phyloP scores from a whole-genome alignment of 92 coral and sea anemone species.

The Bergia sp. region DNA sequence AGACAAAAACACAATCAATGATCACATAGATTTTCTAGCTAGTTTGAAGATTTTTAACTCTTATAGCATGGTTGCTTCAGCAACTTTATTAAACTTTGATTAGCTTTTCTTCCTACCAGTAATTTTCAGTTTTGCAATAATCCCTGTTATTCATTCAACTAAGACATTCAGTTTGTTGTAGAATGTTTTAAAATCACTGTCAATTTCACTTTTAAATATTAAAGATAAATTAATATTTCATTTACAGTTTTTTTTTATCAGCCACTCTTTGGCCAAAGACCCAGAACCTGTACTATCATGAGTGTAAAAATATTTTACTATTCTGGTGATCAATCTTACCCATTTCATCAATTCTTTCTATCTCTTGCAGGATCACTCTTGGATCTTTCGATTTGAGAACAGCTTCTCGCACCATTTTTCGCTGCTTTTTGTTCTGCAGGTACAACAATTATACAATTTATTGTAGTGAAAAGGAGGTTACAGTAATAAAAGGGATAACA shows the following conservation, averaged over 20 bases:
- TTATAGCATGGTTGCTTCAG: too few species aligned
- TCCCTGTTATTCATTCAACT: too few species aligned
- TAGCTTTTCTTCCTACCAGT: too few species aligned
- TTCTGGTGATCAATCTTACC: constrained; percentile 57
- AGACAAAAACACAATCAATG: background rate
- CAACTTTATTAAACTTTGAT: too few species aligned
- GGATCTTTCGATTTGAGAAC: constrained; percentile 97
- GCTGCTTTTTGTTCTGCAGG: constrained; percentile 87
- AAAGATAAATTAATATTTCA: too few species aligned
- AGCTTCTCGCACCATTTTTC: constrained; percentile 98
- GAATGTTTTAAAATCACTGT: too few species aligned
- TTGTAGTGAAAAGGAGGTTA: background rate
- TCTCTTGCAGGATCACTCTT: constrained; percentile 88
- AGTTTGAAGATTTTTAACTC: too few species aligned
- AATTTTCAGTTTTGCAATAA: too few species aligned
- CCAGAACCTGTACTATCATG: constrained; percentile 55
- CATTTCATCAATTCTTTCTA: constrained; percentile 89
- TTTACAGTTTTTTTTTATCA: too few species aligned
- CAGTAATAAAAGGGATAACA: background rate
- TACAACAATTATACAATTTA: background rate
- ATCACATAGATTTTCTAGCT: too few species aligned
- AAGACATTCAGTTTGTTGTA: too few species aligned
- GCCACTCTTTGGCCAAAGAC: background rate
- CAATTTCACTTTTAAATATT: too few species aligned
- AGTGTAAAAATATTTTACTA: background rate